These are phyloP conservation scores for Seladonia tumulorum DNA, from an alignment of 2,888 invertebrate genomes.

Conservation along the genomic window DNA sequence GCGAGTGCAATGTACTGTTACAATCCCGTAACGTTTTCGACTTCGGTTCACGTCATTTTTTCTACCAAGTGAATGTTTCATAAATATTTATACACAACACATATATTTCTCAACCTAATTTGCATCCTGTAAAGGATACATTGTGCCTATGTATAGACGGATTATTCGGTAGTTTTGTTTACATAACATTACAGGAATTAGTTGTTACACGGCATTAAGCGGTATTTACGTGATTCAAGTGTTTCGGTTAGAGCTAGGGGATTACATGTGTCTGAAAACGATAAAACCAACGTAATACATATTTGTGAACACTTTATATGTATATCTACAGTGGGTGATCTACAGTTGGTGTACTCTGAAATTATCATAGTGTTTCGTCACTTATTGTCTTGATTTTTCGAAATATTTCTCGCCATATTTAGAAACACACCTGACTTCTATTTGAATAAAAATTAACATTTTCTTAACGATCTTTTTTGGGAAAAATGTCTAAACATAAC, in stretches of 20 bases:
- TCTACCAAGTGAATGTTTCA: background rate
- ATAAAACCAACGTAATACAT: background rate
- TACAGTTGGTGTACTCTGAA: too few relatives aligned
- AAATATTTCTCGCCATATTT: too few relatives aligned
- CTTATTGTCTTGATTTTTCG: too few relatives aligned
- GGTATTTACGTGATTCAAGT: background rate
- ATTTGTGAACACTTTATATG: background rate
- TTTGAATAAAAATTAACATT: too few relatives aligned
- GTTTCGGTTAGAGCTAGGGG: background rate
- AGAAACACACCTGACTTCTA: too few relatives aligned
- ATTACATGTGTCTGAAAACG: background rate
- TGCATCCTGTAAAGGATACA: background rate
- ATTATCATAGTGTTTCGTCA: too few relatives aligned
- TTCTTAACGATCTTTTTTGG: too few relatives aligned
- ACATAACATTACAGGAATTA: background rate
- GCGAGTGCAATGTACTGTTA: constrained; percentile 5
- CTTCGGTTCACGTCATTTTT: background rate
- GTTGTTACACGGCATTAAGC: background rate
- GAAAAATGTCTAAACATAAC: too few relatives aligned
- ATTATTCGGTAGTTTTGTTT: background rate
- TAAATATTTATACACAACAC: background rate
- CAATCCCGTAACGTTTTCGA: background rate
- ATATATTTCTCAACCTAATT: background rate
- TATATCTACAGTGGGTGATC: background rate
- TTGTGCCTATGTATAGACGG: background rate